phyloP scores from a whole-genome alignment of 2,113 vertebrate genomes.

The Cyprinodon variegatus region DNA sequence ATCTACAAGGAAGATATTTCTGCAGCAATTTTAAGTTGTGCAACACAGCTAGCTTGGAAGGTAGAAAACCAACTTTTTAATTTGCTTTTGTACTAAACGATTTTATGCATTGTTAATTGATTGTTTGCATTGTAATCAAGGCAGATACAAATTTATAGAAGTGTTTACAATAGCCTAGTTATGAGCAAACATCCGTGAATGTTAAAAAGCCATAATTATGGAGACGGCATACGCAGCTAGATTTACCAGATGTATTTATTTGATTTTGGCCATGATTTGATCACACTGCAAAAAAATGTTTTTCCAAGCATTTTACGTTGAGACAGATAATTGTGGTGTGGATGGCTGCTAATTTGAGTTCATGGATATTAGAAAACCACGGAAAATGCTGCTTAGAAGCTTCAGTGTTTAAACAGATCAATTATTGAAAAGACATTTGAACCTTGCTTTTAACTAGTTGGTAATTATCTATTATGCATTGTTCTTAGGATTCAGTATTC shows the following conservation, averaged over 20 bases:
- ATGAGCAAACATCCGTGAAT: neutral
- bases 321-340: neutral
- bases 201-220: neutral
- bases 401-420: neutral
- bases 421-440: neutral
- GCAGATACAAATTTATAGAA: too few species aligned
- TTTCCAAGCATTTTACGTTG: neutral
- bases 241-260: neutral
- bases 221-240: neutral
- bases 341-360: neutral
- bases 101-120: too few species aligned
- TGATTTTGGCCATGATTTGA: neutral
- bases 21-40: too few species aligned
- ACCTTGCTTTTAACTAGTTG: neutral
- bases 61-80: too few species aligned
- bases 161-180: too few species aligned
- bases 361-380: neutral
- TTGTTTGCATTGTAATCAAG: too few species aligned
- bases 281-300: neutral
- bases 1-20: too few species aligned
- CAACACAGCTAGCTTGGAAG: too few species aligned
- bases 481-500: constrained; percentile 7
- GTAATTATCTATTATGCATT: neutral
- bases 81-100: too few species aligned
- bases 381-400: neutral